phyloP scores from a whole-genome alignment of 2,888 invertebrate genomes.

The Plebejus melissa region DNA sequence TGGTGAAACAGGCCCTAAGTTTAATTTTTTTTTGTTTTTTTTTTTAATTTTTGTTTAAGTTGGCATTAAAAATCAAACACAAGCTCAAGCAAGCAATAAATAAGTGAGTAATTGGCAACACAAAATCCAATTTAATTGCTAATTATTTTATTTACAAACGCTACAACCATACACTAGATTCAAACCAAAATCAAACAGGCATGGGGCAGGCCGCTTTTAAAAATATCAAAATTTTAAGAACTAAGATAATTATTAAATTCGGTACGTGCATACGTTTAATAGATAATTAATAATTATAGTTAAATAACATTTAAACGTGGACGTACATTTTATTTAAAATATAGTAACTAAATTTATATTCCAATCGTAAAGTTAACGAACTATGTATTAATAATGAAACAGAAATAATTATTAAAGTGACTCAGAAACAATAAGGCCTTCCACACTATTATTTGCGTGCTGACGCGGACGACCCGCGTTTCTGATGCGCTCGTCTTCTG shows the following conservation, averaged over 20 bases:
- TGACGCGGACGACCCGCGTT: too few relatives aligned
- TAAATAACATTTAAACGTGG: background rate
- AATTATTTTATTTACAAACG: slow-evolving; percentile 32
- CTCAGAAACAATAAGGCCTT: too few relatives aligned
- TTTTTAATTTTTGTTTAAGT: background rate
- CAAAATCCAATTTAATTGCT: slow-evolving; percentile 32
- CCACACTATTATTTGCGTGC: too few relatives aligned
- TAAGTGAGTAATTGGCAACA: slow-evolving; percentile 35
- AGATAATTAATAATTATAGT: background rate
- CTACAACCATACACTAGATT: slow-evolving; percentile 31
- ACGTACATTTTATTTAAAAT: background rate
- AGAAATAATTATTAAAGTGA: too few relatives aligned
- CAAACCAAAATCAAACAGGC: slow-evolving; percentile 30
- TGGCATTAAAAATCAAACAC: slow-evolving; percentile 12
- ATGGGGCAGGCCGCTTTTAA: background rate
- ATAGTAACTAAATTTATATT: background rate
- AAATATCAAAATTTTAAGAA: too few relatives aligned
- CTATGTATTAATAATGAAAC: background rate
- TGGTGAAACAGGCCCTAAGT: too few relatives aligned
- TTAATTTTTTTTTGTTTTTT: too few relatives aligned
- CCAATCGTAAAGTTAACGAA: background rate
- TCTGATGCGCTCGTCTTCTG: too few relatives aligned
- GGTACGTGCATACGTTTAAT: too few relatives aligned
- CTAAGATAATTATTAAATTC: too few relatives aligned
- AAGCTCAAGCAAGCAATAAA: slow-evolving; percentile 34